These are phyloP conservation scores for Uloborus plumipes DNA, from an alignment of 2,888 invertebrate species.

Conservation along the genomic window DNA sequence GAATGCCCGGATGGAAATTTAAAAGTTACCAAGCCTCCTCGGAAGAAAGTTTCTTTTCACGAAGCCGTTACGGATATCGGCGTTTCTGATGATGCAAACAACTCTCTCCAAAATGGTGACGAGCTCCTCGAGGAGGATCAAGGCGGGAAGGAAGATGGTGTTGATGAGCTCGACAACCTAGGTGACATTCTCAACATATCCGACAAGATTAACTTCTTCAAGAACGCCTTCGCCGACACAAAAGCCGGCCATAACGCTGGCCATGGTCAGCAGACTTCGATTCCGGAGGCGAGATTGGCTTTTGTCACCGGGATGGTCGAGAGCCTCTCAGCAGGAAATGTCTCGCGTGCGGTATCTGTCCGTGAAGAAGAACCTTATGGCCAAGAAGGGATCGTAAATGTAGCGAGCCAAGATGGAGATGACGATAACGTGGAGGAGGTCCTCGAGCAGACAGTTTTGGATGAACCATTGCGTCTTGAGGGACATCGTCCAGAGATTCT, in stretches of 20 bases:
- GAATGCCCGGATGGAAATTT: too few relatives aligned
- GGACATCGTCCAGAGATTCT: not conserved
- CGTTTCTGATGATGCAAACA: not conserved
- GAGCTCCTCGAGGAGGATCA: not conserved
- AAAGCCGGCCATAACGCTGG: conserved; percentile 27
- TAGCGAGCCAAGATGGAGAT: conserved; percentile 12
- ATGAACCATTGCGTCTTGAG: not conserved
- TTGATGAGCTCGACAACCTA: conserved; percentile 4
- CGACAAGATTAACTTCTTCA: conserved; percentile 55
- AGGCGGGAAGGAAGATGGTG: not conserved
- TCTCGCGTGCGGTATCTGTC: conserved; percentile 23
- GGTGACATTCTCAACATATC: conserved; percentile 36
- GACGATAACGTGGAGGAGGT: not conserved
- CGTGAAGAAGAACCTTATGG: conserved; percentile 42
- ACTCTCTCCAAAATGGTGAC: not conserved
- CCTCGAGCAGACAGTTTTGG: not conserved
- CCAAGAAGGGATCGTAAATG: not conserved
- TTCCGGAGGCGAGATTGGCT: conserved; percentile 58
- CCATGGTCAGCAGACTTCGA: conserved; percentile 57
- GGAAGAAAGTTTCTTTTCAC: conserved; percentile 48
- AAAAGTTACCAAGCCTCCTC: not conserved
- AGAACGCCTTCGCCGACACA: conserved; percentile 28
- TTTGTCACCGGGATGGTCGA: conserved; percentile 60
- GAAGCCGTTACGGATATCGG: conserved; percentile 49
- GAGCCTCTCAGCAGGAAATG: conserved; percentile 42